phyloP scores from a whole-genome alignment of 2,797 vertebrate species.

The Phyllotis vaccarum region DNA sequence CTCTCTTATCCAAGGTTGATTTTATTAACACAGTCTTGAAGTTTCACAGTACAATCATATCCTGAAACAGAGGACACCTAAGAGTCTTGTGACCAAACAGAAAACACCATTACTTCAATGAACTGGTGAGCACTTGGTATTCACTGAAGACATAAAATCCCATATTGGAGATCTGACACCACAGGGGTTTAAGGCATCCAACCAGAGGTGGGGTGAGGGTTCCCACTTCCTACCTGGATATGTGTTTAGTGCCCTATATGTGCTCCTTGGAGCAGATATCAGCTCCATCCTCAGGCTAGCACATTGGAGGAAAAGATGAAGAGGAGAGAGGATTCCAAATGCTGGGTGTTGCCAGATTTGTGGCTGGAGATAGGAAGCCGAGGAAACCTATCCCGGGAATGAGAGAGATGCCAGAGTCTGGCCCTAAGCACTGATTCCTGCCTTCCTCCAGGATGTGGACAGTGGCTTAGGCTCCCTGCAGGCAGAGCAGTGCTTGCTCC shows the following conservation, averaged over 20 bases:
- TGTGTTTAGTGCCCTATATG: neutral
- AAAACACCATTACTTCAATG: constrained; percentile 5
- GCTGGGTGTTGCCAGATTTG: neutral
- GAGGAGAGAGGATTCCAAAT: neutral
- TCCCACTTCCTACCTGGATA: neutral
- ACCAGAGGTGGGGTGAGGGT: neutral
- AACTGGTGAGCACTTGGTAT: neutral
- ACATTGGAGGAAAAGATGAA: neutral
- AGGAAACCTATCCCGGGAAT: neutral
- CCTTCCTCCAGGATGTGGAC: fast-evolving
- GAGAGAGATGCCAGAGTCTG: neutral
- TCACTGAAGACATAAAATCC: neutral
- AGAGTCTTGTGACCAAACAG: neutral
- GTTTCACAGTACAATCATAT: neutral
- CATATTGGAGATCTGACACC: neutral
- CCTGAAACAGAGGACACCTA: neutral
- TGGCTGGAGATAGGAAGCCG: neutral
- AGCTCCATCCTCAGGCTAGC: neutral
- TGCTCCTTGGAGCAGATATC: neutral
- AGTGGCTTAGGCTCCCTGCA: fast-evolving
- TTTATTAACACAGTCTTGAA: neutral
- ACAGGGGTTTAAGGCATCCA: neutral
- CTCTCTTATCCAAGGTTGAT: neutral
- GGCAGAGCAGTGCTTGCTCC: neutral
- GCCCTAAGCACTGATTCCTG: neutral